Base-by-base conservation (phyloP, 2,888 invertebrate species). In the Apamea sordens region DNA sequence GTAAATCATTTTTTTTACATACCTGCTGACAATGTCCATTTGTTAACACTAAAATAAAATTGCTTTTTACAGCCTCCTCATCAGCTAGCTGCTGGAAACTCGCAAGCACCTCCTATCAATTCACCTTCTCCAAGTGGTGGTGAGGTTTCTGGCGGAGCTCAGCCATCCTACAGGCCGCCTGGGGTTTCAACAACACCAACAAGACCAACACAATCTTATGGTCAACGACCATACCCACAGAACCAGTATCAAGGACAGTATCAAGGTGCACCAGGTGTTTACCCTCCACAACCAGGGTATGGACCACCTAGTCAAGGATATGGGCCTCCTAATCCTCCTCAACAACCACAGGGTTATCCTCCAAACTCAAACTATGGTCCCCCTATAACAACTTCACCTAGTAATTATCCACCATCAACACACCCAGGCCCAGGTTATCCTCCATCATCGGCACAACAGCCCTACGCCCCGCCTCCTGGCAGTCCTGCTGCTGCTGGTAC, bases 271-370 rank as follows among this genome's bases (percentile, higher is more conserved):
- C 97, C 97, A 85, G 97, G 97, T 67, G 97, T 95, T 18, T 98
- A 98, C 92, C 98, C 98, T 68, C 98, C 98, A 74, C 98, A 98
- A 91, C 97, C 97, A 77, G 97, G 97, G 53, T 98, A 98, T 94
- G 98, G 98, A 24, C 98, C 98, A 76, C 98, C 98, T 73, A 97
- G 97, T 78, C 98, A 98, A 90, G 97, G 97, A 53, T 97, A 97
- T 92, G 97, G 97, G 6, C 97, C 97, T 32, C 97, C 98, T 50
- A 98, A 98, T 86, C 97, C 97, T 83, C 83, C 94, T 68, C 96
- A 96, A 85, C 98, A 97, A 93, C 97, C 98, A 53, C 98, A 98
- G 88, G 97, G 97, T 0, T 98, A 98, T 92, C 97, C 97, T 79
- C 98, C 98, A 24, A 97, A 97, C 92, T 97, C 97, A 50, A 97